These are phyloP conservation scores for Leptodactylus fallax DNA, from an alignment of 2,797 vertebrate species.

Conservation along the genomic window DNA sequence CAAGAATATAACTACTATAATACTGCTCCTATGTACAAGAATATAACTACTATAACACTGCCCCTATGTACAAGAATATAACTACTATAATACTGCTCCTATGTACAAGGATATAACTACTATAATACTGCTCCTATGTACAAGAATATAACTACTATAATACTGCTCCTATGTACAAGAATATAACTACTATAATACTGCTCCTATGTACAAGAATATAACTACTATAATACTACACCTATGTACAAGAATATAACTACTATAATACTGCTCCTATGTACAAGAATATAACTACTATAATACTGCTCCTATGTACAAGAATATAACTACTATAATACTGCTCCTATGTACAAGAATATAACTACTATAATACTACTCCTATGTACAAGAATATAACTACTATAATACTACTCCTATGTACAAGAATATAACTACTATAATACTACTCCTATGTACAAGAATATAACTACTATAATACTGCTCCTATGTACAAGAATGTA, in stretches of 20 bases:
- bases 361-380: neutral
- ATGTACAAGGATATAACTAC: neutral
- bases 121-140: neutral
- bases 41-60: no score
- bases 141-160: neutral
- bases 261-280: no score
- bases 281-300: neutral
- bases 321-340: slow-evolving; percentile 4
- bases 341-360: neutral
- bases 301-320: slow-evolving; percentile 3
- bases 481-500: slow-evolving; percentile 1
- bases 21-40: no score
- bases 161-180: neutral
- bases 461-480: slow-evolving; percentile 15
- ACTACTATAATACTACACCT: no score
- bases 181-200: no score
- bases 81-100: no score
- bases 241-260: no score
- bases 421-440: no score
- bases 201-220: no score
- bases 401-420: no score
- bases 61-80: no score
- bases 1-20: no score
- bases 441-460: neutral
- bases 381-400: neutral